A percentile compares a stretch with the other conserved stretches of the same genome.
These are phyloP conservation scores for Cebus imitator DNA, from an alignment of 2,113 vertebrate genomes.

Conservation along the genomic window DNA sequence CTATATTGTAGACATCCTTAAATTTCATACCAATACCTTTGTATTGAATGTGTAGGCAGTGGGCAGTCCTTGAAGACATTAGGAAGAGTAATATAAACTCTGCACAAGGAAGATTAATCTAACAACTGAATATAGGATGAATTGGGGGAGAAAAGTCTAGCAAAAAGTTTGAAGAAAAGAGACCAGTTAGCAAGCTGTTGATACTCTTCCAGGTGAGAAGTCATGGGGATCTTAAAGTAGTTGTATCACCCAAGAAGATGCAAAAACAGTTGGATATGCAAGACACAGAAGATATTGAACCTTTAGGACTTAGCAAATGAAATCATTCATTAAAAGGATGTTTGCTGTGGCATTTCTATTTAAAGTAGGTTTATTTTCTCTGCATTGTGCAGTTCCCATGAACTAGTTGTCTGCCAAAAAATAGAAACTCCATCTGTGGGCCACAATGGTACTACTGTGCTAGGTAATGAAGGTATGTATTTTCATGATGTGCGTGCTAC, in stretches of 20 bases:
- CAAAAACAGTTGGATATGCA: neutral
- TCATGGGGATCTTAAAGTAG: neutral
- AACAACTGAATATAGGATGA: neutral
- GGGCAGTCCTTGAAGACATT: neutral
- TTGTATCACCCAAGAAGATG: neutral
- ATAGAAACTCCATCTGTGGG: neutral
- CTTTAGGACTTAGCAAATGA: conserved; percentile 22
- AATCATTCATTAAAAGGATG: conserved; percentile 7
- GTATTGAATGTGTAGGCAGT: neutral
- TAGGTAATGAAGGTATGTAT: neutral
- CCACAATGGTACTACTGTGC: neutral
- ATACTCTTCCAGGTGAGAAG: neutral
- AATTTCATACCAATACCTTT: neutral
- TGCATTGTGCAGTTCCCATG: neutral
- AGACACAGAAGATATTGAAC: neutral
- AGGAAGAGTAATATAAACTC: neutral
- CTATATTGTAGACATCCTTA: neutral
- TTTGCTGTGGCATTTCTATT: conserved; percentile 48
- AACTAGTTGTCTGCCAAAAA: conserved; percentile 5
- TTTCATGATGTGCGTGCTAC: neutral
- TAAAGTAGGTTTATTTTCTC: conserved; percentile 15
- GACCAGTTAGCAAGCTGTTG: neutral
- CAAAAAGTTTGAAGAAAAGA: neutral
- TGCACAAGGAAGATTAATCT: neutral
- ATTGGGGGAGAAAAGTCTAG: neutral